Base-by-base conservation (phyloP, 2,888 invertebrate genomes). In the Chironomus riparius region DNA sequence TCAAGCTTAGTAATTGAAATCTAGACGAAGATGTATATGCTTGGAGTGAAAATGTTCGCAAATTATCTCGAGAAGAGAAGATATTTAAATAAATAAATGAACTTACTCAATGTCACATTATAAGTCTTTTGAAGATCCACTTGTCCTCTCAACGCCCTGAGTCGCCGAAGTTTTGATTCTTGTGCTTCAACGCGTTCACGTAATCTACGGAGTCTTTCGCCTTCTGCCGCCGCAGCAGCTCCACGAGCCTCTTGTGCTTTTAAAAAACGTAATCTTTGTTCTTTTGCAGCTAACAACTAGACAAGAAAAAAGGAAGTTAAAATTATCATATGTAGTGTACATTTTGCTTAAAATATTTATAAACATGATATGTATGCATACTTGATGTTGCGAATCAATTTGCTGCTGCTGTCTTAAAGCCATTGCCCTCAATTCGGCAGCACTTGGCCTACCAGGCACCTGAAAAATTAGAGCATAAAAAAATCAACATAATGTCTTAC, bases 391-490 rank as follows among this genome's bases (percentile, higher is more conserved):
- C 83, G 93, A 92, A 88, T 97, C 96, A 84, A 97, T 96, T 89
- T 97, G 96, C 86, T 95, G 93, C 88, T 97, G 97, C 88, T 98
- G 98, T 83, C 96, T 90, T 85, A 94, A 90, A 85, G 97, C 97
- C 95, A 97, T 97, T 85, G 95, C 95, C 88, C 96, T 95, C 88
- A 97, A 92, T 89, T 97, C 97, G 85, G 92, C 91, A 88, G 96
- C 89, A 85, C 93, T 93, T 89, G 93, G 89, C 91, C 93, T 93
- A 89, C 92, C 92, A 88, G 92, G 92, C 92, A 93, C 90, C 93
- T 93, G 87, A 79, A 89, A 38, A 38, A 38, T 38, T 38, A 38
- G 38, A 38, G 38, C 38, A 2, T 38, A 10, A 38, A 38, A 38
- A 38, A 28, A 38, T 38, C 38, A 38, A 10, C 38, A 38, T 38